These are phyloP conservation scores for Cinclus cinclus DNA, from an alignment of 2,113 vertebrate genomes.

Conservation along the genomic window DNA sequence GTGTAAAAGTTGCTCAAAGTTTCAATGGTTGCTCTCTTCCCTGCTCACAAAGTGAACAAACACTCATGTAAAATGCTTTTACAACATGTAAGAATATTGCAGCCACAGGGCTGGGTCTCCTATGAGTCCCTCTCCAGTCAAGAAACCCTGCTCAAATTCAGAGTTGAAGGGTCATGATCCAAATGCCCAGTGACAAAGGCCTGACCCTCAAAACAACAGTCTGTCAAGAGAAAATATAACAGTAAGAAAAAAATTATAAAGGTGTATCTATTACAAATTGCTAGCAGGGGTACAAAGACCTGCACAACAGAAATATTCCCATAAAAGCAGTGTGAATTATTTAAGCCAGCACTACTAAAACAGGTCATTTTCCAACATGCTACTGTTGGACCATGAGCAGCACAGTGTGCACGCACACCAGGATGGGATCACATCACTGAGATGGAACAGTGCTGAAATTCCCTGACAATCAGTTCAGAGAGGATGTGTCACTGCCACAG, in stretches of 20 bases:
- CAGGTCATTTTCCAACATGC: background rate
- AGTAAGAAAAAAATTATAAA: background rate
- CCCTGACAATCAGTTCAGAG: background rate
- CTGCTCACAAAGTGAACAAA: background rate
- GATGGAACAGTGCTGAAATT: background rate
- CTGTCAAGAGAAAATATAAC: background rate
- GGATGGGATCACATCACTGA: background rate
- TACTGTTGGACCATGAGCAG: background rate
- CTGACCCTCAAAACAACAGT: background rate
- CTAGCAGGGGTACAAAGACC: background rate
- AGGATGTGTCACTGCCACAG: background rate
- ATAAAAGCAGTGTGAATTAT: background rate
- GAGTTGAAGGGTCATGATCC: background rate
- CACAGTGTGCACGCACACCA: fast-evolving
- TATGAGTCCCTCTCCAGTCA: background rate
- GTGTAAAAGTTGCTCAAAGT: conserved; percentile 70
- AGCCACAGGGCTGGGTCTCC: background rate
- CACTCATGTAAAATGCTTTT: background rate
- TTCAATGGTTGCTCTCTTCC: conserved; percentile 55
- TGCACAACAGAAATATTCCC: background rate
- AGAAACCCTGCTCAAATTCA: background rate
- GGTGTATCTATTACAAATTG: background rate
- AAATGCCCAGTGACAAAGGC: background rate
- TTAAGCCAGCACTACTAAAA: background rate
- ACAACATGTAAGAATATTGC: background rate